A percentile compares a stretch with the other conserved stretches of the same genome.
phyloP scores from a whole-genome alignment of 2,888 invertebrate species.

The Poecilus cupreus region DNA sequence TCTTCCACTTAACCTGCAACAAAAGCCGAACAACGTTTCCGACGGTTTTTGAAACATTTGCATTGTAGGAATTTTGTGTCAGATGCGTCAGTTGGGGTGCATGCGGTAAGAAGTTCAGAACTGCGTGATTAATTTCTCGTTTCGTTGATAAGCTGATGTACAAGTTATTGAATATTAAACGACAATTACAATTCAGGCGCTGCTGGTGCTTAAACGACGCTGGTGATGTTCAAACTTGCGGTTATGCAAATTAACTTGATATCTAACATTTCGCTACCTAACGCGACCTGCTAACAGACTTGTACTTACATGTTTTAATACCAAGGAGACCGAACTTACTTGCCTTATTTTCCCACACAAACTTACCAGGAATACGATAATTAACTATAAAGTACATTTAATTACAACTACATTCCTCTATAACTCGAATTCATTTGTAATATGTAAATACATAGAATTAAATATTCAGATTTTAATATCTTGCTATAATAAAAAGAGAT shows the following conservation, averaged over 20 bases:
- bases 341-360: not conserved
- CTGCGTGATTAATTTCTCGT: constrained; percentile 32
- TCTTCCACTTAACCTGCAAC: too few relatives aligned
- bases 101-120: constrained; percentile 1
- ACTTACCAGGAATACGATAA: not conserved
- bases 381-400: not conserved
- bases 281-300: constrained; percentile 15
- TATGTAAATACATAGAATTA: too few relatives aligned
- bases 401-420: too few relatives aligned
- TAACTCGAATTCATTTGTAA: too few relatives aligned
- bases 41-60: too few relatives aligned
- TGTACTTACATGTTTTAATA: not conserved
- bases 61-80: not conserved
- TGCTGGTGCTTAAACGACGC: constrained; percentile 19
- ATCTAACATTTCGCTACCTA: constrained; percentile 24
- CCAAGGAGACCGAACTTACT: not conserved
- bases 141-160: constrained; percentile 33
- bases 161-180: constrained; percentile 50
- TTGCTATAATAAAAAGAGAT: too few relatives aligned
- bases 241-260: constrained; percentile 47
- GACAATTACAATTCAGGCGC: constrained; percentile 38
- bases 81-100: not conserved
- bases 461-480: too few relatives aligned
- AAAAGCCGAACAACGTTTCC: too few relatives aligned
- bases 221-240: constrained; percentile 46